Percentiles rank a stretch among this genome's conserved stretches.
Evolutionary conservation across 2,888 invertebrate species (phyloP).

Genomic region (Lepidochrysops patricia): DNA sequence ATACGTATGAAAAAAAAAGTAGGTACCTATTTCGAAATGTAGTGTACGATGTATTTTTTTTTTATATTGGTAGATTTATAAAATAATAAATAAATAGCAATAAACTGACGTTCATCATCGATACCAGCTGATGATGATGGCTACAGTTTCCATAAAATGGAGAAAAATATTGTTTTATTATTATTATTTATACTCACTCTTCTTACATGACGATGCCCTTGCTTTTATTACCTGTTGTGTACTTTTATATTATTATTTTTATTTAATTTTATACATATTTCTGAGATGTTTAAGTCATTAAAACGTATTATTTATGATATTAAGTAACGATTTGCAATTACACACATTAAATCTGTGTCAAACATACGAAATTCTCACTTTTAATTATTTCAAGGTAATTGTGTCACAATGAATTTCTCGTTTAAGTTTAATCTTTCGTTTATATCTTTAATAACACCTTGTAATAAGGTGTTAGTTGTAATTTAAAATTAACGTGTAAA

Average conservation of each 20-base stretch:
- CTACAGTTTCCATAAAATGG: no score
- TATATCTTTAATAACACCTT: not conserved
- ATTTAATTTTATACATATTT: not conserved
- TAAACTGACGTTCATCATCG: no score
- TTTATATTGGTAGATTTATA: no score
- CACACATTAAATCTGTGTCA: conserved; percentile 2
- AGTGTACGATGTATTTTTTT: no score
- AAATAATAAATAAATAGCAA: no score
- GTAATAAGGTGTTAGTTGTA: not conserved
- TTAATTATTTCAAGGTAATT: conserved; percentile 1
- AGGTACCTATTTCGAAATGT: no score
- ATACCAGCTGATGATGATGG: no score
- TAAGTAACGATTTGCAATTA: not conserved
- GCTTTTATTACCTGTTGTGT: not conserved
- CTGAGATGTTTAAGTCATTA: not conserved
- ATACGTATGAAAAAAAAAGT: no score
- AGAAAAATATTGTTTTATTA: no score
- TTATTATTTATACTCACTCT: no score
- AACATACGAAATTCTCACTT: not conserved
- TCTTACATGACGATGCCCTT: not conserved
- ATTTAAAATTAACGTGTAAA: not conserved
- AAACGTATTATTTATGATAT: not conserved
- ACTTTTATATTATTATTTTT: not conserved
- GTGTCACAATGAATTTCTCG: not conserved
- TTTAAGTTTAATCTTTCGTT: not conserved